Base-by-base conservation (phyloP, 2,888 invertebrate species). In the Neoascia interrupta region DNA sequence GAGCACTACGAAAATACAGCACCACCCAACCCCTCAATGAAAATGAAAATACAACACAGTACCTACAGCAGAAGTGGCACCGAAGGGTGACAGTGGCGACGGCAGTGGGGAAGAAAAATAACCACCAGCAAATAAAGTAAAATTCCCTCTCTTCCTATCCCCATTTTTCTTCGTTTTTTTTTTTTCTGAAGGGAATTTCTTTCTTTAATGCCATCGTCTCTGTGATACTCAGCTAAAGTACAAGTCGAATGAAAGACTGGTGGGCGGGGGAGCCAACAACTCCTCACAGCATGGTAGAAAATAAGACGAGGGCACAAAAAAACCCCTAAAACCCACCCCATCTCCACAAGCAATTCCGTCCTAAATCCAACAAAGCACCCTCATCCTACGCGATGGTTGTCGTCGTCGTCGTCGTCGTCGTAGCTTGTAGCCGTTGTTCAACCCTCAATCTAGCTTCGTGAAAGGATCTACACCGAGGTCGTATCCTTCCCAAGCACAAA, bases 31-130 rank as follows among this genome's bases (percentile, higher is more conserved):
- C 56, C 58, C 74, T 37, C 54, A 83, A 82, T 64, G 81, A 82
- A 83, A 83, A 83, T 82, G 82, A 84, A 83, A 83, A 82, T 82
- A 81, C 81, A 56, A 68, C 8, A 31, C 8, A 82, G 51, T 8
- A 26, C 8, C 26, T 73, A 81, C 34, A 53, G 45, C 10, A 66
- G 28, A 47, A 37, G 36, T 54, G 53, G 37, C 37, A 47, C 43
- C 31, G 54, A 51, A 49, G 69, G 66, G 31, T 60, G 53, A 21
- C n/a, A n/a, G n/a, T 49, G 49, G 28, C 18, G 36, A 18, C 26
- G 64, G 8, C 26, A n/a, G n/a, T 26, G 56, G 47, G 36, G 11
- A 58, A 51, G 34, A 53, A 54, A 72, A 58, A 70, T 53, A 75
- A 56, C 51, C 56, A 63, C 43, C 63, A 70, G 70, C 69, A 69